Percentiles rank a stretch among this genome's conserved stretches.
Conservation (phyloP, 2,888 invertebrate genomes). For the Ametastegia equiseti region DNA sequence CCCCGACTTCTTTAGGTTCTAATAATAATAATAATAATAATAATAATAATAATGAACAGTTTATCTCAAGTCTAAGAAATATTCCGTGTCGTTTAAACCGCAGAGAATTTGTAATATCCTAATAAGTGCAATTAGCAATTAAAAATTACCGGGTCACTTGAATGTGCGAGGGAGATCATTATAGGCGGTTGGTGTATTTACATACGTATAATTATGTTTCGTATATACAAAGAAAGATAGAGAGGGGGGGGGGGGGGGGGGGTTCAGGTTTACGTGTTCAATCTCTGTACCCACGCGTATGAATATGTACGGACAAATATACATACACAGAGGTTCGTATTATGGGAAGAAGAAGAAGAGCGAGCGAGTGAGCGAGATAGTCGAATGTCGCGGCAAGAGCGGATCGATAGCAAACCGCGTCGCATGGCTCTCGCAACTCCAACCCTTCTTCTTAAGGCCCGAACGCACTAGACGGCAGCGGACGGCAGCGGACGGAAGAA, state of each 20-base stretch:
- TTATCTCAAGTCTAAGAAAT: background rate
- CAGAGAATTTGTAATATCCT: background rate
- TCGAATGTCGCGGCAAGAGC: constrained; percentile 46
- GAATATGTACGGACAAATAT: constrained; percentile 9
- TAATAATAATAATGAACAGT: too few species aligned
- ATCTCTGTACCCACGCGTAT: background rate
- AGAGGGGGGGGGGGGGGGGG: too few species aligned
- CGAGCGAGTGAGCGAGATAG: constrained; percentile 42
- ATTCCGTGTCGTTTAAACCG: background rate
- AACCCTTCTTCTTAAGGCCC: constrained; percentile 45
- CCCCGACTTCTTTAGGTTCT: too few species aligned
- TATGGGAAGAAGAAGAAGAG: constrained; percentile 36
- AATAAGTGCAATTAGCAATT: constrained; percentile 17
- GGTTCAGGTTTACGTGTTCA: constrained; percentile 13
- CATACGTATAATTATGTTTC: constrained; percentile 29
- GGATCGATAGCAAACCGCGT: constrained; percentile 51
- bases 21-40: too few species aligned
- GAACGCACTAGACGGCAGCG: too few species aligned
- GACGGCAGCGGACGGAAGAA: too few species aligned
- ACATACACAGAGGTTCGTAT: background rate
- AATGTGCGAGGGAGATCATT: background rate
- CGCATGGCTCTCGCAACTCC: constrained; percentile 31
- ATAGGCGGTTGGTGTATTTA: background rate
- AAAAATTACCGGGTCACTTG: background rate
- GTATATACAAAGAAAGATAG: too few species aligned